Evolutionary conservation across 1,140 invertebrate genomes (phyloP).

Genomic region (Microvelia longipes): DNA sequence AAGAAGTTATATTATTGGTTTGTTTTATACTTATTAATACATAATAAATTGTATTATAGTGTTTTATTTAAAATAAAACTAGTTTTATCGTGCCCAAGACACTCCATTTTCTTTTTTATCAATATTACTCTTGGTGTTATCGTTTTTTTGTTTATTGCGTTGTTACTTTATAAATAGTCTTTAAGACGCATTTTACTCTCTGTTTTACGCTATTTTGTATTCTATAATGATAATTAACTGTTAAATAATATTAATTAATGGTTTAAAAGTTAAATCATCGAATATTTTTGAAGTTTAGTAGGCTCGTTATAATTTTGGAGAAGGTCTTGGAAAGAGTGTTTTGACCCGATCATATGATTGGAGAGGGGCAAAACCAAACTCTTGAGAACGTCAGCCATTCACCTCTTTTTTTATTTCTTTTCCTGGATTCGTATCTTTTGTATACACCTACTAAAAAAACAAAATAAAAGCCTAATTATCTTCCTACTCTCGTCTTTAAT

Average conservation of each 20-base stretch:
- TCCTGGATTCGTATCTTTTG: not conserved
- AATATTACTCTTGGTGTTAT: not conserved
- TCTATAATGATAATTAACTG: not conserved
- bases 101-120: not conserved
- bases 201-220: too few relatives aligned
- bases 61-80: too few relatives aligned
- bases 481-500: too few relatives aligned
- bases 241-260: not conserved
- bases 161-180: not conserved
- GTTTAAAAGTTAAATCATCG: too few relatives aligned
- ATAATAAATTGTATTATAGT: too few relatives aligned
- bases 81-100: not conserved
- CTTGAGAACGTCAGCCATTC: not conserved
- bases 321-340: not conserved
- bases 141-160: not conserved
- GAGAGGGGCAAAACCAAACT: not conserved
- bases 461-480: not conserved
- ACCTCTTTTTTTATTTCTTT: not conserved
- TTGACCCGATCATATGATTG: not conserved
- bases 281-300: too few relatives aligned
- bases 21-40: too few relatives aligned
- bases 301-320: not conserved
- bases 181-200: not conserved
- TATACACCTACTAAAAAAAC: not conserved
- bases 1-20: too few relatives aligned